Conservation (phyloP, 2,888 invertebrate genomes). For the Acleris holmiana region DNA sequence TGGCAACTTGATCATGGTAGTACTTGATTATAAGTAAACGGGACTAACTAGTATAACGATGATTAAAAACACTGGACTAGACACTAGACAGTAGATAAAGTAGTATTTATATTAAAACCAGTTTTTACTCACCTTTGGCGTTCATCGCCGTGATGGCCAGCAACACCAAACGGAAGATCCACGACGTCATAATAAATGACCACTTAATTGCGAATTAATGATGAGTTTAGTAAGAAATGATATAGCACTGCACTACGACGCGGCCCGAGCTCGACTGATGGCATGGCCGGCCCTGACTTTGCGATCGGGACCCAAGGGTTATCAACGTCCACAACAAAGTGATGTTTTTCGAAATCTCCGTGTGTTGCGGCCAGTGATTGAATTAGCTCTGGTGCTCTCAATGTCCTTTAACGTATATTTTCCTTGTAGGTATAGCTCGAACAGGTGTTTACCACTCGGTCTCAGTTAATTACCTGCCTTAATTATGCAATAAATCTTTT, state of each 20-base stretch:
- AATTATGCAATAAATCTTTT: no score
- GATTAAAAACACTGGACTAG: slow-evolving; percentile 16
- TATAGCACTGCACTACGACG: slow-evolving; percentile 49
- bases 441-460: slow-evolving; percentile 9
- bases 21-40: no score
- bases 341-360: slow-evolving; percentile 51
- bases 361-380: slow-evolving; percentile 32
- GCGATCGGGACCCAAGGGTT: slow-evolving; percentile 60
- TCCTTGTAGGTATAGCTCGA: slow-evolving; percentile 25
- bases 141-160: slow-evolving; percentile 45
- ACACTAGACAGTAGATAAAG: slow-evolving; percentile 5
- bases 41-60: no score
- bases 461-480: not conserved
- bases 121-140: slow-evolving; percentile 56
- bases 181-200: slow-evolving; percentile 23
- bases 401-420: slow-evolving; percentile 13
- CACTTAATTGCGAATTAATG: slow-evolving; percentile 17
- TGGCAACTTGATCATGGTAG: no score
- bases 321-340: slow-evolving; percentile 54
- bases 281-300: slow-evolving; percentile 58
- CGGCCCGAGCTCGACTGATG: slow-evolving; percentile 62
- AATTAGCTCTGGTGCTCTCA: slow-evolving; percentile 21
- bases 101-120: slow-evolving; percentile 14
- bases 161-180: slow-evolving; percentile 11
- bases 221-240: slow-evolving; percentile 16